Conservation (phyloP, 2,888 invertebrate genomes). For the Dasypolia templi region DNA sequence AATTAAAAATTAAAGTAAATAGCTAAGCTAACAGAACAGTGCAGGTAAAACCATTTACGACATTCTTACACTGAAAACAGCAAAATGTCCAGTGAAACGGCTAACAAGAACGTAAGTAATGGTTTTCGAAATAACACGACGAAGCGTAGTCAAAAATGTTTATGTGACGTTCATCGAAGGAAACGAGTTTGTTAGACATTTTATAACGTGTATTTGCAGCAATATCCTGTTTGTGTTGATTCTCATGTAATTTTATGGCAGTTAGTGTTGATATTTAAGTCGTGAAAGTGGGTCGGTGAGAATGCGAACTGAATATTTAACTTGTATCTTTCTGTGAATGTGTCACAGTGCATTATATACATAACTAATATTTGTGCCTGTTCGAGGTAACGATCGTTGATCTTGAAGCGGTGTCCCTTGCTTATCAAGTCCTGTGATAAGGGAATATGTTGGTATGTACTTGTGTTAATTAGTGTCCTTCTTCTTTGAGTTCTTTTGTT, state of each 20-base stretch:
- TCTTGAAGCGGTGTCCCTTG: constrained; percentile 36
- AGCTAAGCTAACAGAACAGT: not conserved
- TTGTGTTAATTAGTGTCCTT: constrained; percentile 25
- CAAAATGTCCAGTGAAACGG: constrained; percentile 91
- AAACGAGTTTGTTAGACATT: constrained; percentile 21
- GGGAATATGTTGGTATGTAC: constrained; percentile 64
- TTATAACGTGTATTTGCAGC: constrained; percentile 11
- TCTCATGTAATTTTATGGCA: constrained; percentile 4
- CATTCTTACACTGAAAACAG: constrained; percentile 9
- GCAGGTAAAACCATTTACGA: not conserved
- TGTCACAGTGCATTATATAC: constrained; percentile 54
- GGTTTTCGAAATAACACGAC: not conserved
- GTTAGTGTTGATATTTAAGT: constrained; percentile 59
- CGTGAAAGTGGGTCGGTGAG: constrained; percentile 81
- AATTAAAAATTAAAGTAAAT: not conserved
- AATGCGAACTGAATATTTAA: constrained; percentile 77
- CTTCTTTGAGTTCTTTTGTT: not conserved
- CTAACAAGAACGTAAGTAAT: constrained; percentile 90
- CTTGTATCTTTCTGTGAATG: constrained; percentile 65
- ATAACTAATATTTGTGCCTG: constrained; percentile 37
- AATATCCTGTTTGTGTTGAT: constrained; percentile 45
- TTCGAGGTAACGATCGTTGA: constrained; percentile 43
- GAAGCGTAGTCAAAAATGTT: constrained; percentile 11
- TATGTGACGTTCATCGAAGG: not conserved
- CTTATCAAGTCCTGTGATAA: constrained; percentile 51